These are phyloP conservation scores for Belgica antarctica DNA, from an alignment of 2,888 invertebrate genomes.

Conservation along the genomic window DNA sequence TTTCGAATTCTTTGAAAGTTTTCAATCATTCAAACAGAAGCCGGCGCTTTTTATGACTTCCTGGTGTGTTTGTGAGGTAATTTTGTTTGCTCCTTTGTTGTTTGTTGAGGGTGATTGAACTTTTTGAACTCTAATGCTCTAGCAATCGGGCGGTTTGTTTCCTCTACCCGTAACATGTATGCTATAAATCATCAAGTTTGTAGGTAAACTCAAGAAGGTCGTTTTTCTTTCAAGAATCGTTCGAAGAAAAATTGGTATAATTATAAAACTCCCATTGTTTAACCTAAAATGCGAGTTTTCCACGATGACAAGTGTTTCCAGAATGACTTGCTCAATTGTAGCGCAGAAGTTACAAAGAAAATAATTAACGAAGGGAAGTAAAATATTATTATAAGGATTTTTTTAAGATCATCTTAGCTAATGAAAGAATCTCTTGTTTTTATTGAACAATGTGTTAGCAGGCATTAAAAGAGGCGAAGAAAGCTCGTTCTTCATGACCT, in stretches of 20 bases:
- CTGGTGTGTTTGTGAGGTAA: neutral
- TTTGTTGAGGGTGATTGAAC: neutral
- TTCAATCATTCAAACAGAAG: neutral
- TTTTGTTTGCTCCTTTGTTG: neutral
- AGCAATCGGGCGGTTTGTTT: too few relatives aligned
- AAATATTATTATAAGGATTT: conserved; percentile 3
- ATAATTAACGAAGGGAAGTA: conserved; percentile 3
- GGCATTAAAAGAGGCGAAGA: neutral
- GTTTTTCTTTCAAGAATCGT: too few relatives aligned
- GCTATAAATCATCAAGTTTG: too few relatives aligned
- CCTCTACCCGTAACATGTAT: too few relatives aligned
- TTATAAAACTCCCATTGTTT: too few relatives aligned
- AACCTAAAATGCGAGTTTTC: too few relatives aligned
- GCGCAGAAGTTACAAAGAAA: neutral
- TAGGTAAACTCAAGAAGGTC: too few relatives aligned
- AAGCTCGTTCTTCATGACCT: neutral
- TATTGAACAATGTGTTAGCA: neutral
- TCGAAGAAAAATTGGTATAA: too few relatives aligned
- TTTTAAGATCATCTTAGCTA: neutral
- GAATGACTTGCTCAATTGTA: too few relatives aligned
- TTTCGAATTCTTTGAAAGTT: neutral
- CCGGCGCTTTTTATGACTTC: neutral
- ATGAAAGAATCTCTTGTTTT: neutral
- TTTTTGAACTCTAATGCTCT: neutral
- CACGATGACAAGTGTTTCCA: neutral